Evolutionary conservation across 2,113 vertebrate genomes (phyloP), one percentile per base, ranked within the genome.

Genomic region (Dolichallabes microphthalmus): DNA sequence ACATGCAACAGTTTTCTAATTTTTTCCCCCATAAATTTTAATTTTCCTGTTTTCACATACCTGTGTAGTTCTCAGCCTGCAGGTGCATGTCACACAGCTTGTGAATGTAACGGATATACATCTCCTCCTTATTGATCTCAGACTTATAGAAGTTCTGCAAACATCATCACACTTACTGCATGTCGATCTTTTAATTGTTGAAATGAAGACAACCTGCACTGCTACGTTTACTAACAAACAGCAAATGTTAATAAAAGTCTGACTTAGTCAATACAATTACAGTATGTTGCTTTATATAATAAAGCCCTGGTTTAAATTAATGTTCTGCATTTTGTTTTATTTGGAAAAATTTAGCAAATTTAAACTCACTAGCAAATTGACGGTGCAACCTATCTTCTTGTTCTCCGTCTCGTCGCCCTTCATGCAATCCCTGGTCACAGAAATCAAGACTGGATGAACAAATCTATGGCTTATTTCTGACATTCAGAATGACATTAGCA

Each of bases 31-130:
- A 45, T 6, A 45, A 45, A 45, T 45, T 45, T 45, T 0, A 45
- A 45, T 45, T 75, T 13, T 27, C 10, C 35, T 19, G 25, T 60
- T 35, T 52, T 39, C 9, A 2, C 80, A 66, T 73, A 97, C 98
- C 97, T 55, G 97, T 99, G 87, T 97, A 99, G 95, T 99, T 99
- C 92, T 99, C 97, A 0, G 97, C 97, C 92, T 99, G 98, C 32
- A 99, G 93, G 82, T 99, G 98, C 96, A 99, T 97, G 88, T 98
- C 98, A 90, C 97, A 99, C 87, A 99, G 95, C 86, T 99, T 99
- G 93, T 99, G 98, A 92, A 99, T 98, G 35, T 99, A 99, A 88
- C 98, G 96, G 90, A 99, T 97, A 90, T 99, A 99, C 98, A 99
- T 99, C 91, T 99, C 98, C 85, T 99, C 98, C 80, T 99, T 99